A percentile compares a stretch with the other conserved stretches of the same genome.
These are phyloP conservation scores for Dallia pectoralis DNA, from an alignment of 2,797 vertebrate species.

Conservation along the genomic window DNA sequence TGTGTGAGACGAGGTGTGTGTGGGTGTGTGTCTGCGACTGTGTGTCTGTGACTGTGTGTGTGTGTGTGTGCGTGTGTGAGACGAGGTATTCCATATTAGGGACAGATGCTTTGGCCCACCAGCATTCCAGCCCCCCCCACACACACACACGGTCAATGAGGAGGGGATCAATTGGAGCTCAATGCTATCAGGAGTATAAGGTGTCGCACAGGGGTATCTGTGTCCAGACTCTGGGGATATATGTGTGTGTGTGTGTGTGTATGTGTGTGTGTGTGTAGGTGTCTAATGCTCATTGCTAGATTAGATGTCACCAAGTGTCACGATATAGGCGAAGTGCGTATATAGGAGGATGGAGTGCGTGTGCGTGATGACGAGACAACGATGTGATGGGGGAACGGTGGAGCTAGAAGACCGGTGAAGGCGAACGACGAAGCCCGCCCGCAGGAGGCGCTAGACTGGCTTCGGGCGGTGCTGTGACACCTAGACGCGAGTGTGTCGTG, in stretches of 20 bases:
- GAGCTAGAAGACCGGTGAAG: no score
- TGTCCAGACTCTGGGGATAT: neutral
- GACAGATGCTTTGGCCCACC: conserved; percentile 56
- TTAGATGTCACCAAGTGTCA: no score
- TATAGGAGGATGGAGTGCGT: no score
- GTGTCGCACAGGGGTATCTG: neutral
- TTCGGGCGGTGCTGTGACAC: no score
- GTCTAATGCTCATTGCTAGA: neutral
- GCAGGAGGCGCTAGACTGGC: no score
- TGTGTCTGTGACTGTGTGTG: neutral
- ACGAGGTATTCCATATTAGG: conserved; percentile 30
- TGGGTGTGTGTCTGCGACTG: no score
- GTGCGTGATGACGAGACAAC: no score
- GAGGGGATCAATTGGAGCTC: neutral
- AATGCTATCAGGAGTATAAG: neutral
- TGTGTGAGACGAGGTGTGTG: no score
- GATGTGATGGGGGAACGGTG: no score
- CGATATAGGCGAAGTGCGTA: no score
- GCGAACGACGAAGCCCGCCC: no score
- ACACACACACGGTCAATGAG: neutral
- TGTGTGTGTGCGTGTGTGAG: conserved; percentile 8
- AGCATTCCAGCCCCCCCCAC: conserved; percentile 24
- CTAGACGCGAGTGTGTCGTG: neutral
- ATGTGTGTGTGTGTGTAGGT: neutral
- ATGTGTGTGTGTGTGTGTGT: neutral